Evolutionary conservation across 2,888 invertebrate genomes (phyloP).

Genomic region (Eilema sororculum): DNA sequence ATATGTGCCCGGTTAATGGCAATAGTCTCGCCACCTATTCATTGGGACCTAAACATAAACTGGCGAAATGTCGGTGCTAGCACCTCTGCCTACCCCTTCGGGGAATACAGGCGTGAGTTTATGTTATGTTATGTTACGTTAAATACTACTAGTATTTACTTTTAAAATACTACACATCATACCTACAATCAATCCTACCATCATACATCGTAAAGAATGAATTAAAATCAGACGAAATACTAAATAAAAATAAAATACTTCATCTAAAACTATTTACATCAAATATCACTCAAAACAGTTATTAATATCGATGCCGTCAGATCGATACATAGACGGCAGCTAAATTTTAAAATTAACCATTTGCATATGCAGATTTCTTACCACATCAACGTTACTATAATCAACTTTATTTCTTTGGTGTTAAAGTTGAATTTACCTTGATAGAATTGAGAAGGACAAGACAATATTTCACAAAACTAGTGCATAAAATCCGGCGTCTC

Average conservation of each 20-base stretch:
- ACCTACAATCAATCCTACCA: no score
- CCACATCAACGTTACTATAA: neutral
- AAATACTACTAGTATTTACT: no score
- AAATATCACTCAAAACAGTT: slow-evolving; percentile 31
- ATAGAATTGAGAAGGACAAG: slow-evolving; percentile 32
- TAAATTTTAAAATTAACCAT: slow-evolving; percentile 55
- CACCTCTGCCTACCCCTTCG: no score
- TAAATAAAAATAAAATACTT: neutral
- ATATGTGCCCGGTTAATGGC: no score
- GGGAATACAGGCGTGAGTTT: no score
- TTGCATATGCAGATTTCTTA: slow-evolving; percentile 57
- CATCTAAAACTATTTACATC: neutral
- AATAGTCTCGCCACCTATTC: no score
- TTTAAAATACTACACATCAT: no score
- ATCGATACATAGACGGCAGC: slow-evolving; percentile 48
- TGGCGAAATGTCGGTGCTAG: no score
- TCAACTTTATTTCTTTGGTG: neutral
- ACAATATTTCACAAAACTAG: slow-evolving; percentile 73
- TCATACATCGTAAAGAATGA: no score
- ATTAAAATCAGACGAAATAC: neutral
- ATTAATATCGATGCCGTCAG: slow-evolving; percentile 47
- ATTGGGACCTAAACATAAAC: no score
- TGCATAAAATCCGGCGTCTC: slow-evolving; percentile 74
- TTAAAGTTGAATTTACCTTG: slow-evolving; percentile 28
- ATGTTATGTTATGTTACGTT: no score